Conservation (phyloP, 1,140 invertebrate genomes). For the Drosophila murphyi region DNA sequence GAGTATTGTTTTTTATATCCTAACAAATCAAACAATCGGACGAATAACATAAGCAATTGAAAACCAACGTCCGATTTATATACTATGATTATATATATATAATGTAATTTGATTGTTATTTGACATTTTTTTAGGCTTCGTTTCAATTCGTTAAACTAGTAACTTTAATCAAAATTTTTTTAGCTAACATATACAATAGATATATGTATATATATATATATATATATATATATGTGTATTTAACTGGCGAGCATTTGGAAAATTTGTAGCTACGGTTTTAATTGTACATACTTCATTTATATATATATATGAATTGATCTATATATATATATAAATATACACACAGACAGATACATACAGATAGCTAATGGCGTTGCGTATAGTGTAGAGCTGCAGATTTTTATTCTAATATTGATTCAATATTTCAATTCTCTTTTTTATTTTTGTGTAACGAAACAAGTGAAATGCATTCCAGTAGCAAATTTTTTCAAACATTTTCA, state of each 20-base stretch:
- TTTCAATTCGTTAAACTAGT: slow-evolving; percentile 39
- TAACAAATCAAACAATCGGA: slow-evolving; percentile 23
- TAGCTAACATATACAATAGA: not conserved
- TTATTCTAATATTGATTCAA: slow-evolving; percentile 12
- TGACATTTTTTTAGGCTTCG: slow-evolving; percentile 7
- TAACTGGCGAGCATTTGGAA: slow-evolving; percentile 8
- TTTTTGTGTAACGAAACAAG: slow-evolving; percentile 28
- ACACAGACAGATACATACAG: slow-evolving; percentile 2
- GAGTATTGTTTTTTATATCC: not conserved
- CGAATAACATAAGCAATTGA: slow-evolving; percentile 19
- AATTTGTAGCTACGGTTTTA: slow-evolving; percentile 16
- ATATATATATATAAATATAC: slow-evolving; percentile 2
- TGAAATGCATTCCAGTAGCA: slow-evolving; percentile 75
- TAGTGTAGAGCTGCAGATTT: slow-evolving; percentile 2
- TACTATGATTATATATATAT: not conserved
- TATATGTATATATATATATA: slow-evolving; percentile 1
- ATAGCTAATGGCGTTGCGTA: not conserved
- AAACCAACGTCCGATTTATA: not conserved
- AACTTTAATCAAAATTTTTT: slow-evolving; percentile 65
- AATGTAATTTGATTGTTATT: slow-evolving; percentile 21
- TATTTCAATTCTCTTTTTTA: slow-evolving; percentile 20
- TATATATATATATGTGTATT: not conserved
- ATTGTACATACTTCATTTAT: not conserved
- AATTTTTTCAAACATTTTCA: slow-evolving; percentile 63
- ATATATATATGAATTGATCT: slow-evolving; percentile 3